phyloP scores from a whole-genome alignment of 2,888 invertebrate species.

The Erebia palarica region DNA sequence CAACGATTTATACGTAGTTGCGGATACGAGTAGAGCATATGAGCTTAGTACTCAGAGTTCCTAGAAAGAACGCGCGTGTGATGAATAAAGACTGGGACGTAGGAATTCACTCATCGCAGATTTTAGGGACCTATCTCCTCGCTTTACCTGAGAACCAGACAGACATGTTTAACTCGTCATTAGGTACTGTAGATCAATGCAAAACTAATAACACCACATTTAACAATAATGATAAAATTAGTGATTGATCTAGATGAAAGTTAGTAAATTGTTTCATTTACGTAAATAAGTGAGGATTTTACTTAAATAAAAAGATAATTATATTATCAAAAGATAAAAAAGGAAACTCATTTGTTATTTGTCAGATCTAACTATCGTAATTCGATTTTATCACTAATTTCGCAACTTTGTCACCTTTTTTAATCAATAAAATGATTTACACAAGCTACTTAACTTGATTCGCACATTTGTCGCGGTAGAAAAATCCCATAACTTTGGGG shows the following conservation, averaged over 20 bases:
- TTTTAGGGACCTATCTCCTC: constrained; percentile 67
- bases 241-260: no score
- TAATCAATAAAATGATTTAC: constrained; percentile 22
- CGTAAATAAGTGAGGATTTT: background rate
- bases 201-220: no score
- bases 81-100: constrained; percentile 75
- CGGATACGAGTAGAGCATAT: constrained; percentile 64
- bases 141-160: constrained; percentile 66
- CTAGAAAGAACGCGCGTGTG: constrained; percentile 75
- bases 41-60: constrained; percentile 66
- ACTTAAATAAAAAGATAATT: background rate
- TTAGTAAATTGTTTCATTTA: no score
- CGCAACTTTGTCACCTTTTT: constrained; percentile 31
- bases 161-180: background rate
- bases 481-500: constrained; percentile 57
- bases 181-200: no score
- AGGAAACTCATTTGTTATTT: constrained; percentile 4
- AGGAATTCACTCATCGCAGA: constrained; percentile 76
- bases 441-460: constrained; percentile 12
- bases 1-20: constrained; percentile 69
- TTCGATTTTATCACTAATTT: constrained; percentile 40
- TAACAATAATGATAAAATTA: no score
- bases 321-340: background rate
- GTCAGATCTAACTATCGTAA: constrained; percentile 1
- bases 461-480: constrained; percentile 31